Base-by-base conservation (phyloP, 1,140 invertebrate genomes). In the Drosophila mayri region DNA sequence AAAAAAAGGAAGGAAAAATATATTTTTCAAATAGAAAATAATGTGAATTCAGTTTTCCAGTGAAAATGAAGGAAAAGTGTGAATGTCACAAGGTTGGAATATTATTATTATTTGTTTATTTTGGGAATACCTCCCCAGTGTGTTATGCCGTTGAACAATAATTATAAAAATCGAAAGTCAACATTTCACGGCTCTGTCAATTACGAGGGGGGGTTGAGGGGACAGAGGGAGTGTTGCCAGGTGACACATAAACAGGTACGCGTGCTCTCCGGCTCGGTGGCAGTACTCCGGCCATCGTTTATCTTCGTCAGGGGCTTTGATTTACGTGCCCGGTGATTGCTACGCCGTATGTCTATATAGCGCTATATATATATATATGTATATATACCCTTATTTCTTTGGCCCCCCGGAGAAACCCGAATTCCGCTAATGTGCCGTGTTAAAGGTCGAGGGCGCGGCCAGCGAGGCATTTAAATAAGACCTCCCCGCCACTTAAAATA, bases 321-420 rank as follows among this genome's bases (percentile, higher is more conserved):
- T 82, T 82, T 82, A 82, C 79, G 79, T 82, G 79, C 79, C 62
- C 44, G 65, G 79, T 64, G 79, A 82, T 81, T 81, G 79, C 66
- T 49, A 25, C 32, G n/a, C 46, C 49, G 43, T 57, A 38, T 54
- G 18, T 28, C 37, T 49, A 55, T 50, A 54, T 37, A 54, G 8
- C 5, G 25, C 25, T 25, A 25, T 25, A 22, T n/a, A n/a, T n/a
- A n/a, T n/a, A n/a, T n/a, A n/a, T n/a, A n/a, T n/a, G n/a, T n/a
- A n/a, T n/a, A 30, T 12, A 12, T 50, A 32, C 49, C 49, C 49
- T 50, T 32, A 50, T 32, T 20, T 60, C 38, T 11, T 16, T 10
- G 9, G 20, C 32, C 40, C 32, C 40, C 25, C 4, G 5, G 12
- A 28, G 37, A 25, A 59, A 9, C 25, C 67, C 37, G 12, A 37